phyloP scores from a whole-genome alignment of 1,140 invertebrate genomes.

The Ostrea edulis region DNA sequence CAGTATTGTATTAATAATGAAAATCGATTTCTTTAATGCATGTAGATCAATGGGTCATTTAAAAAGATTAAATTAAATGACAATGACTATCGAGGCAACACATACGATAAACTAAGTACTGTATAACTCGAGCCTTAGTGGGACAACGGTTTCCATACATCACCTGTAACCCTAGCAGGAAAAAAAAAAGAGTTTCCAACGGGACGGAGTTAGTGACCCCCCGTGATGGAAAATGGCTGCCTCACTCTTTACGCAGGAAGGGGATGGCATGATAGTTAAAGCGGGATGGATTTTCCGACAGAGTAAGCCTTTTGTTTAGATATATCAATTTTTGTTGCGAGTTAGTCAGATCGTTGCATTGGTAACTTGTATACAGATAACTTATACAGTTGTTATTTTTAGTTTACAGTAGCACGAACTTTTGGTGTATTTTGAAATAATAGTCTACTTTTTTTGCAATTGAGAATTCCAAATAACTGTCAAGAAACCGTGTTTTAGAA shows the following conservation, averaged over 20 bases:
- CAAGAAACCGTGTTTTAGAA: too few relatives aligned
- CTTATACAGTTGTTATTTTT: too few relatives aligned
- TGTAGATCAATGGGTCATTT: conserved; percentile 27
- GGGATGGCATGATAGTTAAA: conserved; percentile 60
- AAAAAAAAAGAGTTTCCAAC: background rate
- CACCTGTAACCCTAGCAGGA: background rate
- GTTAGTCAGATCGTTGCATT: too few relatives aligned
- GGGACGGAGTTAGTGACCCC: background rate
- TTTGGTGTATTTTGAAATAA: too few relatives aligned
- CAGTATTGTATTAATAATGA: background rate
- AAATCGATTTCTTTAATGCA: conserved; percentile 1
- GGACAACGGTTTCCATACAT: conserved; percentile 1
- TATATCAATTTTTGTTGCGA: background rate
- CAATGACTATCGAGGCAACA: background rate
- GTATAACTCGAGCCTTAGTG: background rate
- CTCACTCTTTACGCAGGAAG: conserved; percentile 50
- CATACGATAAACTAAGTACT: background rate
- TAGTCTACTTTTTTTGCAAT: too few relatives aligned
- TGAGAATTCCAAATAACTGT: too few relatives aligned
- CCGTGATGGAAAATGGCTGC: conserved; percentile 38
- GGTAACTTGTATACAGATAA: too few relatives aligned
- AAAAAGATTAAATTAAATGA: background rate
- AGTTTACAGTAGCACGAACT: too few relatives aligned
- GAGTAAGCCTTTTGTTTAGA: conserved; percentile 46
- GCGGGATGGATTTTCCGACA: conserved; percentile 61